Evolutionary conservation across 2,888 invertebrate species (phyloP), one percentile per base, ranked within the genome.

Genomic region (Agapostemon virescens): DNA sequence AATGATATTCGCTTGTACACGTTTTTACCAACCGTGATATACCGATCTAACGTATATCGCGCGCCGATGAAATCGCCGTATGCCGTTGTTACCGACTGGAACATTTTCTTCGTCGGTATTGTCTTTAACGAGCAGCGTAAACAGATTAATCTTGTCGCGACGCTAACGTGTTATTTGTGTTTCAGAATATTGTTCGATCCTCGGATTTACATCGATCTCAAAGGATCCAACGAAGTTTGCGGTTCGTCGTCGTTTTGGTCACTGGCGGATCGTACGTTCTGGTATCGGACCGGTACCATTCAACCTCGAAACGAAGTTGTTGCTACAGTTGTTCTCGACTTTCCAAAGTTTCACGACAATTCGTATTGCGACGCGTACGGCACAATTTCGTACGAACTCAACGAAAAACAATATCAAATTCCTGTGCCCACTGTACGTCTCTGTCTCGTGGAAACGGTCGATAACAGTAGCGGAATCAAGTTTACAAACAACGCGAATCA

Each of bases 201-300:
- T 0, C 81, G 76, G 40, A 67, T 89, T 71, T 90, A 91, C 76
- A 58, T 89, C 17, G 82, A 76, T 15, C 61, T 86, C 17, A 79
- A 81, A 33, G 82, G 23, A 2, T 58, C 33, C 2, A 55, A 33
- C 0, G 88, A 89, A 73, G 72, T 89, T 36, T 77, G 70, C 13
- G 91, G 91, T 0, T 64, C 81, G 0, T 89, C 90, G 1, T 81
- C 85, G 7, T 89, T 92, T 63, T 92, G 92, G 92, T 78, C 84
- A 9, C 81, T 86, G 40, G 69, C 42, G 17, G 84, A 87, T 5
- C 79, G 84, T 23, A 78, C 72, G 5, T 82, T 86, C 40, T 90
- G 90, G 89, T 77, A 76, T 58, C 86, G 78, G 45, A 87, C 84
- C 20, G 81, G 86, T 1, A 71, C 77, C n/a, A 85, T 92, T 42